Evolutionary conservation across 2,797 vertebrate genomes (phyloP), one percentile per base, ranked within the genome.

Genomic region (Ctenopoma kingsleyae): DNA sequence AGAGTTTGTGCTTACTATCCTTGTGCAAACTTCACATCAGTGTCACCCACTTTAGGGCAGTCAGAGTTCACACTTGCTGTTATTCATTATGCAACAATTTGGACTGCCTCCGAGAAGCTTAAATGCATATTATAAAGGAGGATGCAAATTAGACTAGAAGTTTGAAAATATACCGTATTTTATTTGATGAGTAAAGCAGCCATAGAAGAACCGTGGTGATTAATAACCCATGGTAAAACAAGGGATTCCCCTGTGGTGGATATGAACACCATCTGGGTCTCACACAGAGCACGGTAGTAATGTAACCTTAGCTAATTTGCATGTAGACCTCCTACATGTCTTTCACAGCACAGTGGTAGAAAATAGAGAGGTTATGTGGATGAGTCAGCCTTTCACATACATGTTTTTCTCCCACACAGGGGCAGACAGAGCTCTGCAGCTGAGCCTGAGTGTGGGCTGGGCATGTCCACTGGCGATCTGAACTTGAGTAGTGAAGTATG

Each of bases 321-420:
- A 80, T 58, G 61, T 40, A 68, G 49, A 35, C 63, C 51, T 76
- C 77, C 82, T 38, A 73, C 76, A 67, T 52, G 19, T 73, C 74
- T 80, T 68, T 36, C 65, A 58, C 69, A 66, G 57, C 62, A 62
- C 59, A 32, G 54, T 47, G 48, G 38, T 25, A 55, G 56, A 84
- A 67, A 77, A 68, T 54, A 62, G 41, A 53, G 65, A 76, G 57
- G 76, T 86, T 81, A 75, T 83, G 38, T 11, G 13, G 54, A 80
- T 89, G 80, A 90, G 63, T 88, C 78, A 89, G 47, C 48, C 49
- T 75, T 84, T 71, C 66, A 80, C 78, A 83, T 81, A 57, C 71
- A 81, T 75, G 80, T 79, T 36, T 61, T 52, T 62, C 47, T 71
- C 75, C 71, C 71, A 77, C 66, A 3, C 58, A 67, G 59, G 19